phyloP scores from a whole-genome alignment of 2,888 invertebrate genomes.

The Pseudeuparius sepicola region DNA sequence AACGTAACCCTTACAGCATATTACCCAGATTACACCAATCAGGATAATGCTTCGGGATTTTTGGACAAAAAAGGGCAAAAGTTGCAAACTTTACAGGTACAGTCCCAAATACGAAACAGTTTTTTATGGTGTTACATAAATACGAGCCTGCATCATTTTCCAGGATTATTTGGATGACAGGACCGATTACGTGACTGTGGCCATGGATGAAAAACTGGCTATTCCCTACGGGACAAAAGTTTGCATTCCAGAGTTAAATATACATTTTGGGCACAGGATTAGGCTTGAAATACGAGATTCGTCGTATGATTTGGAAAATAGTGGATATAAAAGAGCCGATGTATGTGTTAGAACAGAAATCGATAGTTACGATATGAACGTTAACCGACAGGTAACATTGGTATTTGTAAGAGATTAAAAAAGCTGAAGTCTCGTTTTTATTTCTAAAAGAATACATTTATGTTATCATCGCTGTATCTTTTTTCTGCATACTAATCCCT shows the following conservation, averaged over 20 bases:
- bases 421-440: too few relatives aligned
- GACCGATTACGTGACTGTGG: constrained; percentile 39
- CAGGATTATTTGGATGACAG: constrained; percentile 44
- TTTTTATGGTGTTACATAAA: not conserved
- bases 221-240: constrained; percentile 40
- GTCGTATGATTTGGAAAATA: constrained; percentile 35
- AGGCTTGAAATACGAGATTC: constrained; percentile 41
- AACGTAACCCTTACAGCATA: constrained; percentile 44
- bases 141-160: constrained; percentile 18
- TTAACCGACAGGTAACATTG: constrained; percentile 40
- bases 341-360: constrained; percentile 44
- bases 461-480: too few relatives aligned
- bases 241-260: constrained; percentile 44
- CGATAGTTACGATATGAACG: constrained; percentile 43
- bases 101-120: too few relatives aligned
- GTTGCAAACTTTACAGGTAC: constrained; percentile 42
- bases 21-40: constrained; percentile 41
- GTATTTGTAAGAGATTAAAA: constrained; percentile 29
- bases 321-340: constrained; percentile 39
- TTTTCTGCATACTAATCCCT: constrained; percentile 4
- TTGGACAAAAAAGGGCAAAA: constrained; percentile 39
- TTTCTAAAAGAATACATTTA: not conserved
- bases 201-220: constrained; percentile 40
- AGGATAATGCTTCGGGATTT: constrained; percentile 37
- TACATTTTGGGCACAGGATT: constrained; percentile 40